Evolutionary conservation across 2,888 invertebrate genomes (phyloP), one percentile per base, ranked within the genome.

Genomic region (Stramonita haemastoma): DNA sequence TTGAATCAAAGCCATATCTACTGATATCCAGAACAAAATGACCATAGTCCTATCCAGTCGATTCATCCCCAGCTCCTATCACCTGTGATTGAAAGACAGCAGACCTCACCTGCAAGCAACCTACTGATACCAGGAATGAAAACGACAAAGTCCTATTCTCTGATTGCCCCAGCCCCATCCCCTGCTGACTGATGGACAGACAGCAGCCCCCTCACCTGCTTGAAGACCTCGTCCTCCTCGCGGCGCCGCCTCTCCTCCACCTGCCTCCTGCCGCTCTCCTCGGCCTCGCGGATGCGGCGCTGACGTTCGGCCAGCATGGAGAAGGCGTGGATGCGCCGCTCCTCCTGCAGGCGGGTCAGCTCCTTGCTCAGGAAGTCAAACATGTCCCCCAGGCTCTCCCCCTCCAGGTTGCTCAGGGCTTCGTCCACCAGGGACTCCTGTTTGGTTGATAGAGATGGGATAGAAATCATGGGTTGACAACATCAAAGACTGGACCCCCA

Each of bases 141-240:
- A n/a, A n/a, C n/a, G n/a, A n/a, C n/a, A n/a, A n/a, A n/a, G n/a
- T n/a, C n/a, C n/a, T n/a, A n/a, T n/a, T n/a, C n/a, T n/a, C n/a
- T n/a, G n/a, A n/a, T n/a, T n/a, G n/a, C n/a, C n/a, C n/a, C n/a
- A n/a, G n/a, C n/a, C n/a, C n/a, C n/a, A n/a, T n/a, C n/a, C n/a
- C n/a, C 46, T 46, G 46, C 46, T 46, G 46, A 46, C 46, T n/a
- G n/a, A n/a, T n/a, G n/a, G n/a, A n/a, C n/a, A n/a, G n/a, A n/a
- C 4, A 46, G 46, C 4, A 46, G 46, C n/a, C 17, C 6, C 5
- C 73, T 57, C 89, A 96, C 96, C 96, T 97, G 97, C 95, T 97
- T 97, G 95, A 98, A 98, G 95, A 98, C 97, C 95, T 98, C 97
- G 92, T 98, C 98, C 92, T 98, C 97, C 94, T 98, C 97, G 15